Conservation (phyloP, 2,113 vertebrate genomes). For the Fregetta grallaria region DNA sequence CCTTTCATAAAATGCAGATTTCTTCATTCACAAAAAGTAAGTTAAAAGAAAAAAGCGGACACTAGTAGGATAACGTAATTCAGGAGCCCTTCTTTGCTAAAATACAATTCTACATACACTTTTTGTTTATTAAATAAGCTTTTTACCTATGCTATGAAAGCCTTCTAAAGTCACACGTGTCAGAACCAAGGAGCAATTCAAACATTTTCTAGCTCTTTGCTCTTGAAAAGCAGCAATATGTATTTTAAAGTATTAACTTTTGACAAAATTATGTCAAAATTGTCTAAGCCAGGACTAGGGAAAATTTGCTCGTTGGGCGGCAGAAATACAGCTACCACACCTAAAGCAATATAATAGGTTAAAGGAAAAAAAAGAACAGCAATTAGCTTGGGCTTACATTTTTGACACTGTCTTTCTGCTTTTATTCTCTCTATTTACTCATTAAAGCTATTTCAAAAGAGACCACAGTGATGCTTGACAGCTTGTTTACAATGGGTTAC, state of each 20-base stretch:
- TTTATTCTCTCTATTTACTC: constrained; percentile 31
- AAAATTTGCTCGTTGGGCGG: neutral
- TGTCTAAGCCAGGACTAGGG: neutral
- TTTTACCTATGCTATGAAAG: neutral
- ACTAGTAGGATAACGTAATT: neutral
- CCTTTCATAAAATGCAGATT: neutral
- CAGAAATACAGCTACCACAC: neutral
- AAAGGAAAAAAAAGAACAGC: neutral
- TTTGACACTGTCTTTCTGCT: constrained; percentile 2
- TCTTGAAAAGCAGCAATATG: neutral
- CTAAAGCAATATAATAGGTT: neutral
- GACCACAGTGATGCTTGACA: neutral
- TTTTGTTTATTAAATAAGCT: neutral
- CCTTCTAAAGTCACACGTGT: neutral
- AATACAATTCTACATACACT: neutral
- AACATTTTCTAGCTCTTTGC: neutral
- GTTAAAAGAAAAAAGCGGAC: neutral
- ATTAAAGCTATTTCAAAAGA: constrained; percentile 42
- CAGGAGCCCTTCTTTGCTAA: neutral
- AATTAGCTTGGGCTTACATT: neutral
- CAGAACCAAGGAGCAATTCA: neutral
- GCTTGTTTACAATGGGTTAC: constrained; percentile 25
- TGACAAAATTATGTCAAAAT: neutral
- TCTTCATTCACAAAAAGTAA: constrained; percentile 13
- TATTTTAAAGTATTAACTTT: neutral